These are phyloP conservation scores for Trachelus stipa DNA, from an alignment of 2,888 invertebrate genomes.

Conservation along the genomic window DNA sequence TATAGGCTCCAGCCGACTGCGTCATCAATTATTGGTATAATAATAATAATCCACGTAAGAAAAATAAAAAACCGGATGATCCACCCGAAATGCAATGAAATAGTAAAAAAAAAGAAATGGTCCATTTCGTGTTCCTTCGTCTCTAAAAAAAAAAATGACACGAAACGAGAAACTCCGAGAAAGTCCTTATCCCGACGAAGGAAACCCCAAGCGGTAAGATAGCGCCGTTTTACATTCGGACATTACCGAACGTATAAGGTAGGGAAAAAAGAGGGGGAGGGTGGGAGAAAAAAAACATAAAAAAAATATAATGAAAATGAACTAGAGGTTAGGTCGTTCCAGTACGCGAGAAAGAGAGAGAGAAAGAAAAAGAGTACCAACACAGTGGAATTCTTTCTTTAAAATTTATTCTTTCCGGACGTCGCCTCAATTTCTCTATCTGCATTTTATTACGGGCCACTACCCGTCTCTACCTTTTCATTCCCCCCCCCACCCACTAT, in stretches of 20 bases:
- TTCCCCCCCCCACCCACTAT: not conserved
- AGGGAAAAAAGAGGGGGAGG: not conserved
- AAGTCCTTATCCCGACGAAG: not conserved
- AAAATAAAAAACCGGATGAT: not conserved
- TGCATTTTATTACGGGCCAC: slow-evolving; percentile 15
- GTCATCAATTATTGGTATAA: no score
- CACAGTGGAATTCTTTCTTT: not conserved
- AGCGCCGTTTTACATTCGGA: not conserved
- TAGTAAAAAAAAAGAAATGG: not conserved
- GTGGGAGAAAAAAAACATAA: no score
- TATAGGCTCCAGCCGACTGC: no score
- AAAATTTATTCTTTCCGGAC: slow-evolving; percentile 10
- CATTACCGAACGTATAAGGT: not conserved
- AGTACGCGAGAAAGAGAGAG: not conserved
- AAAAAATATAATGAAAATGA: not conserved
- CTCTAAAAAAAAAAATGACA: not conserved
- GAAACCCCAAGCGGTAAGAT: not conserved
- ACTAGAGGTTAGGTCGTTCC: not conserved
- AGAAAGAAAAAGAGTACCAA: not conserved
- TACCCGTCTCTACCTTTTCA: not conserved
- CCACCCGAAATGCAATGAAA: not conserved
- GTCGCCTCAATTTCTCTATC: slow-evolving; percentile 13
- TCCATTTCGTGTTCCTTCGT: not conserved
- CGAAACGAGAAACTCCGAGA: not conserved
- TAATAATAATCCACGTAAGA: not conserved